These are phyloP conservation scores for Asarcornis scutulata DNA, from an alignment of 2,113 vertebrate genomes.

Conservation along the genomic window DNA sequence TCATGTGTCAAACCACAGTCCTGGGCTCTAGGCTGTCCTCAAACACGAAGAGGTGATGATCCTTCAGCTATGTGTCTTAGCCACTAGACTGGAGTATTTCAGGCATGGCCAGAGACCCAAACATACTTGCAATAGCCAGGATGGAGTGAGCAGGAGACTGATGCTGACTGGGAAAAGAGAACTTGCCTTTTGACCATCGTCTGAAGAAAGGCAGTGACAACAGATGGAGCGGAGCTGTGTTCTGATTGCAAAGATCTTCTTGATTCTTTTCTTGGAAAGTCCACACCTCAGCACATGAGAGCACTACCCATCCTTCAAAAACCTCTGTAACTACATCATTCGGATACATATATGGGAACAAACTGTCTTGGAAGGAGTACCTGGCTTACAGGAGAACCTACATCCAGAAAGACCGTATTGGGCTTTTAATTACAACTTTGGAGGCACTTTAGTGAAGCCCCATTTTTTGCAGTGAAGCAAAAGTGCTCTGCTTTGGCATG, in stretches of 20 bases:
- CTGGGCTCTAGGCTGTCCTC: neutral
- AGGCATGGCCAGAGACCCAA: neutral
- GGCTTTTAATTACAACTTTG: neutral
- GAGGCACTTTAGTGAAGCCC: neutral
- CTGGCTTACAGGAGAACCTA: neutral
- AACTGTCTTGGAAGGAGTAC: neutral
- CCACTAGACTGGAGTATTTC: neutral
- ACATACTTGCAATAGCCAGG: neutral
- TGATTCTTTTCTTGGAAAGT: neutral
- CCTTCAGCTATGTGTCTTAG: neutral
- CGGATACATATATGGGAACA: neutral
- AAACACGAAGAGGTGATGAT: neutral
- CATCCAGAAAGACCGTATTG: neutral
- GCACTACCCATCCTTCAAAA: neutral
- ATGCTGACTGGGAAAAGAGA: neutral
- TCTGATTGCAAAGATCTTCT: neutral
- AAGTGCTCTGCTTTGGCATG: neutral
- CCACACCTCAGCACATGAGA: neutral
- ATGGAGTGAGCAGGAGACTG: neutral
- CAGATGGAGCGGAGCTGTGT: neutral
- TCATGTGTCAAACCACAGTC: neutral
- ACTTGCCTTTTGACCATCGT: neutral
- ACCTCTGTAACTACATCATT: accelerated
- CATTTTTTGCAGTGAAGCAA: too few species aligned
- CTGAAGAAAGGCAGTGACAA: neutral